These are phyloP conservation scores for Pseudocheirus occidentalis DNA, from an alignment of 2,797 vertebrate species.

Conservation along the genomic window DNA sequence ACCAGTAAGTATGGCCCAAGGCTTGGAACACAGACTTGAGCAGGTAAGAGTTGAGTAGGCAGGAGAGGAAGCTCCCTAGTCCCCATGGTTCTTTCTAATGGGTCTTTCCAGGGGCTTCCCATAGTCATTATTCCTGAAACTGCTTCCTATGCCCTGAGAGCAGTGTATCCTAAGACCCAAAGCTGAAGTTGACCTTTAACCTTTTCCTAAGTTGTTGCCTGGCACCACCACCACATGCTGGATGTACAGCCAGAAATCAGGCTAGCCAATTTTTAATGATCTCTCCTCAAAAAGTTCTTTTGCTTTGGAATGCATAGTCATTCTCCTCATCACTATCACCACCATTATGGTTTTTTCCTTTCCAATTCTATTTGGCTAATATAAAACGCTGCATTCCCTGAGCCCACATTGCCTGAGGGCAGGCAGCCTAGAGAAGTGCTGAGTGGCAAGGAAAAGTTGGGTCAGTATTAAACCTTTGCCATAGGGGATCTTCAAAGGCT, in stretches of 20 bases:
- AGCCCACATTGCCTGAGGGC: not conserved
- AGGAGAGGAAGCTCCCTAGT: not conserved
- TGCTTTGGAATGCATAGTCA: not conserved
- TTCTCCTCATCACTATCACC: not conserved
- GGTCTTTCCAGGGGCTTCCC: not conserved
- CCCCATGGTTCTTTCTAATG: not conserved
- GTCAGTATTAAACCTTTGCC: not conserved
- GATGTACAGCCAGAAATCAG: not conserved
- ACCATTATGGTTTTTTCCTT: slow-evolving; percentile 9
- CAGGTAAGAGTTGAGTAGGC: not conserved
- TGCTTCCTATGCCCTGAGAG: too few relatives aligned
- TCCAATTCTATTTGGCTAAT: not conserved
- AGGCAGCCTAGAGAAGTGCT: not conserved
- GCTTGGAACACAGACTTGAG: not conserved
- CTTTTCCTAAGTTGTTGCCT: not conserved
- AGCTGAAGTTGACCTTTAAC: not conserved
- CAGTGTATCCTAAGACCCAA: not conserved
- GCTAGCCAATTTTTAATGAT: not conserved
- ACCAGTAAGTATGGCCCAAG: slow-evolving; percentile 90
- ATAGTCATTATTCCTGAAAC: not conserved
- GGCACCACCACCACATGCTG: not conserved
- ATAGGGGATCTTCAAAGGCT: not conserved
- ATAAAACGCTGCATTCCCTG: slow-evolving; percentile 11
- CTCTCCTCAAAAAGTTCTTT: not conserved
- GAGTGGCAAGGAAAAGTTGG: not conserved